phyloP scores from a whole-genome alignment of 2,888 invertebrate species.

The Aporophyla nigra region DNA sequence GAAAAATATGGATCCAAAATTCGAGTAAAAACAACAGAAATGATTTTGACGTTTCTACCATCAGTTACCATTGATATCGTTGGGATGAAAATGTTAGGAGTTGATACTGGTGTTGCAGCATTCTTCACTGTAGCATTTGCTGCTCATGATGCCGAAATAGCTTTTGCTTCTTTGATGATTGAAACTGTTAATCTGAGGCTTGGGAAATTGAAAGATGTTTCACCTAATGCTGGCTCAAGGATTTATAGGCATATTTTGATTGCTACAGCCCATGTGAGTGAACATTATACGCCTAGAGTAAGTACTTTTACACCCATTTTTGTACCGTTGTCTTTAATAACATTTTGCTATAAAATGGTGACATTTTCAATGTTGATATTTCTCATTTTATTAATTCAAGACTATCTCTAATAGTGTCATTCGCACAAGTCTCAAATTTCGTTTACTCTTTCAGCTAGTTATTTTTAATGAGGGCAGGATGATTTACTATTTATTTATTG shows the following conservation, averaged over 20 bases:
- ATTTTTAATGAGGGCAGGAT: not conserved
- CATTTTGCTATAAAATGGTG: not conserved
- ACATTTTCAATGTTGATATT: not conserved
- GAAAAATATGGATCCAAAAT: slow-evolving; percentile 63
- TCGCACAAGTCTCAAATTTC: not conserved
- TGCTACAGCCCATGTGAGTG: slow-evolving; percentile 75
- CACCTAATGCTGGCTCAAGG: slow-evolving; percentile 70
- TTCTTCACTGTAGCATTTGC: slow-evolving; percentile 71
- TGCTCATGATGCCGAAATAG: slow-evolving; percentile 79
- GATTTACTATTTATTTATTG: not conserved
- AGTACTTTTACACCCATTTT: slow-evolving; percentile 41
- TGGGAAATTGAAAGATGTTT: slow-evolving; percentile 63
- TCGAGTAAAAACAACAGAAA: slow-evolving; percentile 46
- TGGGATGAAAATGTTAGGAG: slow-evolving; percentile 64
- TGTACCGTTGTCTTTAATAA: not conserved
- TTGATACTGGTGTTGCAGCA: slow-evolving; percentile 58
- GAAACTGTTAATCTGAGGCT: slow-evolving; percentile 78
- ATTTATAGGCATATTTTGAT: slow-evolving; percentile 79
- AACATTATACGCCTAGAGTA: slow-evolving; percentile 77
- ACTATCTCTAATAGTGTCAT: no score
- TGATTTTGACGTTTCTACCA: slow-evolving; percentile 54
- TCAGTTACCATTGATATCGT: slow-evolving; percentile 72
- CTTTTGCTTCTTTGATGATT: slow-evolving; percentile 75
- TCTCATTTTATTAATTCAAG: not conserved
- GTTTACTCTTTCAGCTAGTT: not conserved